Percentiles rank a stretch among this genome's conserved stretches.
Evolutionary conservation across 2,888 invertebrate genomes (phyloP).

Genomic region (Lasioglossum figueresi): DNA sequence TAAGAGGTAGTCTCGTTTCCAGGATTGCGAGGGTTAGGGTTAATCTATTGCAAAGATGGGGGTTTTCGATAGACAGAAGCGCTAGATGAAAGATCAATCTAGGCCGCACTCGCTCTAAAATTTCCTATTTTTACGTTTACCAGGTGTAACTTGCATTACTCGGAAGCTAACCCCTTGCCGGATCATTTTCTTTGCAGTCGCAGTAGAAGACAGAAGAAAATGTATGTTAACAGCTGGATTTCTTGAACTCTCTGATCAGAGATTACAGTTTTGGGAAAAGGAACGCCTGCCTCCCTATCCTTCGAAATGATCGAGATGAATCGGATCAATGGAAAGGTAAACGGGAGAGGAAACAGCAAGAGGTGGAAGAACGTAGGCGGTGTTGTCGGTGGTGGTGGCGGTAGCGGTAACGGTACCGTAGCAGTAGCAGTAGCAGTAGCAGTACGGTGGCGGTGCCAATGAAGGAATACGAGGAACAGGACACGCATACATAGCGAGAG

Average conservation of each 20-base stretch:
- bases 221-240: too few relatives aligned
- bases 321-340: background rate
- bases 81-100: too few relatives aligned
- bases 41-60: too few relatives aligned
- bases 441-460: slow-evolving; percentile 21
- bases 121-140: too few relatives aligned
- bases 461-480: slow-evolving; percentile 39
- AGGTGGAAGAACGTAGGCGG: background rate
- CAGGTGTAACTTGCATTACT: too few relatives aligned
- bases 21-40: too few relatives aligned
- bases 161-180: too few relatives aligned
- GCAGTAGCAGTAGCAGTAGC: slow-evolving; percentile 21
- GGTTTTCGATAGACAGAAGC: too few relatives aligned
- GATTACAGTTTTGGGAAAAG: background rate
- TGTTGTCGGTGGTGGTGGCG: background rate
- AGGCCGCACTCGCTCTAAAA: too few relatives aligned
- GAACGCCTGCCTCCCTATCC: background rate
- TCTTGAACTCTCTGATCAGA: background rate
- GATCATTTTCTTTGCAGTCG: too few relatives aligned
- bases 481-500: background rate
- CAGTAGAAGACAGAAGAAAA: too few relatives aligned
- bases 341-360: background rate
- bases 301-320: background rate
- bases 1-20: too few relatives aligned
- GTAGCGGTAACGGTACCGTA: slow-evolving; percentile 4